Conservation (phyloP, 2,888 invertebrate genomes). For the Aleiodes testaceus region DNA sequence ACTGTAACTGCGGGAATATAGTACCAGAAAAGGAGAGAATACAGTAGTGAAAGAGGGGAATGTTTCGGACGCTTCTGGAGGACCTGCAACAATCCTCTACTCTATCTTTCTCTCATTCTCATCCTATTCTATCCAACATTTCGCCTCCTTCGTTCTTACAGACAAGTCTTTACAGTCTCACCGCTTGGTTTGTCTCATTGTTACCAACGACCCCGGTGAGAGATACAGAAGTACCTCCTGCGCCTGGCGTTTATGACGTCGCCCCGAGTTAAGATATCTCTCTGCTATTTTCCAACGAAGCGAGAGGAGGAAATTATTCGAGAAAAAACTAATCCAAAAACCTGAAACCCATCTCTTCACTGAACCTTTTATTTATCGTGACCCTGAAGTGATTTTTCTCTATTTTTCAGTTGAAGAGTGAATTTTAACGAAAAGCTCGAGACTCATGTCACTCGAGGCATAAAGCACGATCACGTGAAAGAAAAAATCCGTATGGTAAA, state of each 20-base stretch:
- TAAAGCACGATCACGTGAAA: conserved; percentile 7
- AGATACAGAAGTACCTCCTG: conserved; percentile 60
- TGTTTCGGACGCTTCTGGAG: conserved; percentile 33
- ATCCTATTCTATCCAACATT: background rate
- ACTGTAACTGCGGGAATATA: conserved; percentile 60
- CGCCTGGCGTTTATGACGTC: conserved; percentile 68
- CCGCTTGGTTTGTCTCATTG: conserved; percentile 65
- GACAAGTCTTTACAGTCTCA: conserved; percentile 41
- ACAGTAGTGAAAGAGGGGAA: conserved; percentile 21
- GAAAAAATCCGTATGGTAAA: conserved; percentile 20
- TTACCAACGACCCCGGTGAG: conserved; percentile 63
- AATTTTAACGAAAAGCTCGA: conserved; percentile 9
- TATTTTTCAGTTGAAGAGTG: background rate
- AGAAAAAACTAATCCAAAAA: conserved; percentile 23
- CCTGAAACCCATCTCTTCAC: background rate
- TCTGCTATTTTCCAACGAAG: conserved; percentile 51
- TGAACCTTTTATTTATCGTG: background rate
- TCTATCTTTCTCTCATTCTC: conserved; percentile 18
- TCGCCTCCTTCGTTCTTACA: conserved; percentile 6
- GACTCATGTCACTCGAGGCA: background rate
- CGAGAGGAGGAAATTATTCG: background rate
- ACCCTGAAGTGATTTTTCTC: background rate
- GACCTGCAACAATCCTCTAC: conserved; percentile 34
- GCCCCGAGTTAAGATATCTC: conserved; percentile 68
- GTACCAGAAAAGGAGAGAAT: conserved; percentile 1